Evolutionary conservation across 2,113 vertebrate genomes (phyloP), one percentile per base, ranked within the genome.

Genomic region (Conger conger): DNA sequence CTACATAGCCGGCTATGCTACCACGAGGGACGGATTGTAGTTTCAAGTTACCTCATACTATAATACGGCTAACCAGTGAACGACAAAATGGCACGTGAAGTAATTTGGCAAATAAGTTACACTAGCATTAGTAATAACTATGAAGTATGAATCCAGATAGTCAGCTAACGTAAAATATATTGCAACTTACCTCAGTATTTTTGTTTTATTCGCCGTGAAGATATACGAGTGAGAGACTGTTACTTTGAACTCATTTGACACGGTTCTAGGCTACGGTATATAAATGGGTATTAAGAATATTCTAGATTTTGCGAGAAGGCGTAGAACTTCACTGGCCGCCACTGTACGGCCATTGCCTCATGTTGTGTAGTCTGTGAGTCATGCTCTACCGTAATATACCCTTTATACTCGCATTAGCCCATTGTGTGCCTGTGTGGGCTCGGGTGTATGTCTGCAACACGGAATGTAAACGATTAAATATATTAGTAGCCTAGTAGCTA

Each of bases 321-420:
- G 40, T 27, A 63, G 57, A 63, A 23, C 5, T 63, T n/a, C 20
- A 27, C 57, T 27, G 57, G 4, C 57, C 57, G 23, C 3, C 57
- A 23, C 57, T 9, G 57, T 63, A 63, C 45, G 7, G 11, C 45
- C 45, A 50, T 50, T 50, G 45, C 45, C 40, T 42, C 40, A 42
- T 42, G 40, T 42, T 42, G 40, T 42, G 40, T 42, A 42, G 40
- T 9, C 40, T 50, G 45, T 50, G 45, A 13, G 35, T 38, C 78
- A 23, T 84, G n/a, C 33, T 57, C 76, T 57, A 30, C 76, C 83
- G 83, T 84, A 84, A 79, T n/a, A 35, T 38, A 37, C 1, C 15
- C 3, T 18, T 20, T 84, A 84, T 50, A 79, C 33, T 50, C 36
- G 50, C 76, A 84, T 20, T 50, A 27, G 4, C 20, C 20, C 20